Conservation (phyloP, 2,888 invertebrate species). For the Limnephilus marmoratus region DNA sequence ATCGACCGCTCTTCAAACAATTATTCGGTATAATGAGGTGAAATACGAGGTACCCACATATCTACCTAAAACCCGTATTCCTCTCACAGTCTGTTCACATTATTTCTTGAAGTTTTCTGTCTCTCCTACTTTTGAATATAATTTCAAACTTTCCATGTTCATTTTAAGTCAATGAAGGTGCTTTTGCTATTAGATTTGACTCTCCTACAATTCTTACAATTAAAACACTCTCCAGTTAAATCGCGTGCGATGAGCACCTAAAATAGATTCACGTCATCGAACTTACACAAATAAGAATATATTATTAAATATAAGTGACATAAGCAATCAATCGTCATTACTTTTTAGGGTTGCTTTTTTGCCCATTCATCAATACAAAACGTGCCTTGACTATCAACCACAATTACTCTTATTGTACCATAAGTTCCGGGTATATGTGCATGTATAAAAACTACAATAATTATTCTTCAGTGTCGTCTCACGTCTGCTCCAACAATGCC, state of each 20-base stretch:
- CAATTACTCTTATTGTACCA: not conserved
- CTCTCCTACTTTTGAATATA: too few species aligned
- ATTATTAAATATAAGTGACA: not conserved
- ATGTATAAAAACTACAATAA: constrained; percentile 12
- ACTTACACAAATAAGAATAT: not conserved
- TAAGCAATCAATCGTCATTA: constrained; percentile 20
- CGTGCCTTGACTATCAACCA: constrained; percentile 14
- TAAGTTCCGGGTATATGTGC: constrained; percentile 13
- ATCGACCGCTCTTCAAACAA: too few species aligned
- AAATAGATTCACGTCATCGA: not conserved
- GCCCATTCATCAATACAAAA: constrained; percentile 23
- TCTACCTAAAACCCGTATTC: too few species aligned
- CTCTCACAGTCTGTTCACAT: too few species aligned
- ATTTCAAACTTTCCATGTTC: too few species aligned
- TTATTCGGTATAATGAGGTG: too few species aligned
- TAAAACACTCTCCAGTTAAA: not conserved
- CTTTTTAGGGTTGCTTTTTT: constrained; percentile 47
- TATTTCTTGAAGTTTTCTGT: too few species aligned
- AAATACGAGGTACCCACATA: too few species aligned
- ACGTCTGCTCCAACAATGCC: constrained; percentile 4
- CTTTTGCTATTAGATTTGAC: not conserved
- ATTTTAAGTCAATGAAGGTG: not conserved
- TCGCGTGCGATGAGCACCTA: not conserved
- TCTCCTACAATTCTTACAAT: not conserved
- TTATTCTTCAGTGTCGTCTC: not conserved